Base-by-base conservation (phyloP, 2,797 vertebrate species). In the Anas acuta region DNA sequence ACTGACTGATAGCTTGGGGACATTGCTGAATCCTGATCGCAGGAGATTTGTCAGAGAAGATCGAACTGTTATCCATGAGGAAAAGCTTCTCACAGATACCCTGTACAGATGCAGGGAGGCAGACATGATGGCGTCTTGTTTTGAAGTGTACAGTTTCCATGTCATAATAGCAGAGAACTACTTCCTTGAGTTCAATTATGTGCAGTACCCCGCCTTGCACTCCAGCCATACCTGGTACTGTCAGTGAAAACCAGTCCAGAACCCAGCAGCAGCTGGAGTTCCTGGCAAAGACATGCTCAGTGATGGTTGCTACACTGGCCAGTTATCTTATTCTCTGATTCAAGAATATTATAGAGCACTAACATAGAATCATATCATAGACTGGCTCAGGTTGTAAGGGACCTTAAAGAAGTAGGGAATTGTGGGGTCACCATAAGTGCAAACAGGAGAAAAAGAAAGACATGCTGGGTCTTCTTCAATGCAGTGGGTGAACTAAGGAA, bases 291-390 rank as follows among this genome's bases (percentile, higher is more conserved):
- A 7, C n/a, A 4, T 32, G 61, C 45, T 37, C 28, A n/a, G 54
- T 1, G 0, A 23, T 6, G 21, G 45, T n/a, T 16, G 3, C 26
- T 43, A 19, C 22, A 7, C 11, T n/a, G 33, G 23, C 33, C 66
- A 56, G 49, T 23, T 33, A 32, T 33, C 33, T 41, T 49, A 11
- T 15, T 41, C 58, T 65, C 17, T 10, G 17, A 6, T 33, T 61
- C 39, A 25, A 47, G 39, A 54, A 13, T 2, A 25, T 23, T 33
- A 39, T 6, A 39, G 37, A 32, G 62, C 5, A 11, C 30, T 30
- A 16, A 20, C 7, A 17, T 51, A 49, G 23, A 51, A 51, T 51
- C 49, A 51, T 51, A 51, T 51, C 23, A 51, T 13, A 51, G 49
- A 51, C 13, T 51, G 49, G 49, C 49, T 51, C 49, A 51, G 49